These are phyloP conservation scores for Pedionomus torquatus DNA, from an alignment of 2,113 vertebrate genomes.

Conservation along the genomic window DNA sequence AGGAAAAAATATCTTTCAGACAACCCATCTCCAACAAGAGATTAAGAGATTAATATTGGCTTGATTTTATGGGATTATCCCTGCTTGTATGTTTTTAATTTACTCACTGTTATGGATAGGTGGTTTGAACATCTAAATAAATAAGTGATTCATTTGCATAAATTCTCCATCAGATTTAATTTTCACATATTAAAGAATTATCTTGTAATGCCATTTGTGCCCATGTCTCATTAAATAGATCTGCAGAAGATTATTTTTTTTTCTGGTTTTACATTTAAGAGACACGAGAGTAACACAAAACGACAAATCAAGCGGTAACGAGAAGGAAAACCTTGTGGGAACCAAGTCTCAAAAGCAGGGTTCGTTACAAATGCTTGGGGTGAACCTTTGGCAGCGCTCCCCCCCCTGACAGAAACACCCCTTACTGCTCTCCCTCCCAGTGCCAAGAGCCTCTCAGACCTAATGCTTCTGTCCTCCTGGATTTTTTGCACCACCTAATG, in stretches of 20 bases:
- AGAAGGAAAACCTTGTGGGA: not conserved
- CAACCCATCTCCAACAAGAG: not conserved
- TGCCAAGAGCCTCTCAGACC: not conserved
- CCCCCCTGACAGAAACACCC: fast-evolving
- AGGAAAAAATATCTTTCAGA: not conserved
- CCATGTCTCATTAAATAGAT: not conserved
- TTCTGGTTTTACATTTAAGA: not conserved
- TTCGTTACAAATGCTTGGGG: not conserved
- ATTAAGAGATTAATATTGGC: not conserved
- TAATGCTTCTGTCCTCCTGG: not conserved
- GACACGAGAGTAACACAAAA: not conserved
- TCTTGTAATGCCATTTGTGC: not conserved
- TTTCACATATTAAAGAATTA: not conserved
- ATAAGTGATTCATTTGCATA: not conserved
- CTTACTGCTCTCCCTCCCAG: not conserved
- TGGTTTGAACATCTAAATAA: not conserved
- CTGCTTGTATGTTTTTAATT: not conserved
- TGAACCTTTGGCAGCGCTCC: not conserved
- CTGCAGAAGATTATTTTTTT: not conserved
- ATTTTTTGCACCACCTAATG: constrained; percentile 10
- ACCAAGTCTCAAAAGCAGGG: not conserved
- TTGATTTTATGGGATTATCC: constrained; percentile 13
- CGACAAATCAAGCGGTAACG: not conserved
- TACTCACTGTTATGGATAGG: not conserved
- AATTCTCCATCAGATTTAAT: not conserved